These are phyloP conservation scores for Callaeas wilsoni DNA, from an alignment of 2,113 vertebrate genomes.

Conservation along the genomic window DNA sequence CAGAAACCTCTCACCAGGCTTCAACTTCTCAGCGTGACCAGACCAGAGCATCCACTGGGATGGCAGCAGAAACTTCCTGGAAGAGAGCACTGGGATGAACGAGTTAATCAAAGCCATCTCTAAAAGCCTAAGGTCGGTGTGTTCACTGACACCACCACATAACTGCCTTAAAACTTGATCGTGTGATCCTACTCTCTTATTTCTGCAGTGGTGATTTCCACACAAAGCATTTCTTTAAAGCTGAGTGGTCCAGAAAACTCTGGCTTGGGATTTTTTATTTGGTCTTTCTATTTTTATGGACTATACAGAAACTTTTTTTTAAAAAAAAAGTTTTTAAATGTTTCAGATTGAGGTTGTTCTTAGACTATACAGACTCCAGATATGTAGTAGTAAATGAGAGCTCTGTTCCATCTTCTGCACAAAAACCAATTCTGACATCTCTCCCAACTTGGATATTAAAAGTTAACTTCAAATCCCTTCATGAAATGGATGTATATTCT, in stretches of 20 bases:
- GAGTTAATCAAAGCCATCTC: neutral
- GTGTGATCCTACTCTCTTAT: neutral
- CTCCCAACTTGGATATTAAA: slow-evolving; percentile 38
- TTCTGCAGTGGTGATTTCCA: neutral
- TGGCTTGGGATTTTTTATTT: neutral
- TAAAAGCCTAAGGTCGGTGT: neutral
- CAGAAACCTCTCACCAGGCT: neutral
- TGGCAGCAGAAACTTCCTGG: neutral
- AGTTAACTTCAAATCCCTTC: slow-evolving; percentile 51
- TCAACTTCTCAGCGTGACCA: neutral
- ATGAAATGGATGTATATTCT: slow-evolving; percentile 30
- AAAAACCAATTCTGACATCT: neutral
- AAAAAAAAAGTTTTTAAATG: neutral
- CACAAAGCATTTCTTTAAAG: neutral
- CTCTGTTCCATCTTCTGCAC: slow-evolving; percentile 26
- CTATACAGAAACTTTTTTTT: neutral
- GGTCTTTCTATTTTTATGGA: neutral
- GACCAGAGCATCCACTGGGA: neutral
- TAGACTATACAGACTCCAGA: neutral
- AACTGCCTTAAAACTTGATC: neutral
- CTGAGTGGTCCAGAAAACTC: neutral
- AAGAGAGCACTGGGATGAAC: neutral
- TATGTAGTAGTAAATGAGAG: neutral
- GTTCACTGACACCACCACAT: neutral
- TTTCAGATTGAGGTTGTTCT: neutral